Conservation (phyloP, 2,888 invertebrate species). For the Exocentrus adspersus region DNA sequence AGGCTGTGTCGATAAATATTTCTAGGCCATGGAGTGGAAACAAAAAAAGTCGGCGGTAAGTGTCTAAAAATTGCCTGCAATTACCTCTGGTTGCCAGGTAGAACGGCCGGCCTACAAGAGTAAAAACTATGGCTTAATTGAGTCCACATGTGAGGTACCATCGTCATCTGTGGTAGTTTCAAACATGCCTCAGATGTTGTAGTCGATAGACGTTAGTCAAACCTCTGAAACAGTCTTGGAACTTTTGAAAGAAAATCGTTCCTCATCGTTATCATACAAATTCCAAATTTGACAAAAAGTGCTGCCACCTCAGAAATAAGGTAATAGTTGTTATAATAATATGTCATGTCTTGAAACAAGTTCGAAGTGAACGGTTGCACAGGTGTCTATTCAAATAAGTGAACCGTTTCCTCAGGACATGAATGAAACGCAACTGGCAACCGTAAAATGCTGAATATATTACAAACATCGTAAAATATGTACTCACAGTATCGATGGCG, state of each 20-base stretch:
- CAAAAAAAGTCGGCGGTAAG: constrained; percentile 26
- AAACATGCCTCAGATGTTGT: no score
- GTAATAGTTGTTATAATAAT: no score
- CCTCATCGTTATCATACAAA: no score
- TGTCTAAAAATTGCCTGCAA: constrained; percentile 34
- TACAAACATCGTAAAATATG: constrained; percentile 7
- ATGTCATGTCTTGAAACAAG: no score
- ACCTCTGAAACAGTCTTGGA: no score
- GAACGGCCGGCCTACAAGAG: constrained; percentile 26
- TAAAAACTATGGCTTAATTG: constrained; percentile 26
- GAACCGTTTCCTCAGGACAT: not conserved
- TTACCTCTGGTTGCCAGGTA: constrained; percentile 33
- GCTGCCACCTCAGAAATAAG: no score
- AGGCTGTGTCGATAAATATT: constrained; percentile 29
- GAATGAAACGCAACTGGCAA: constrained; percentile 3
- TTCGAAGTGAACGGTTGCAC: not conserved
- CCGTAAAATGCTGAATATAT: constrained; percentile 11
- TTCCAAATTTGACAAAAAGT: no score
- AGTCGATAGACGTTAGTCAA: no score
- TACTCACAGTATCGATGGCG: not conserved
- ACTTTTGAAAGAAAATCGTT: no score
- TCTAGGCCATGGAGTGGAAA: constrained; percentile 16
- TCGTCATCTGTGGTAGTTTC: not conserved
- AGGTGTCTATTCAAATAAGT: constrained; percentile 11
- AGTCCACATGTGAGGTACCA: constrained; percentile 19